Percentiles rank a stretch among this genome's conserved stretches.
Conservation (phyloP, 2,888 invertebrate genomes). For the Ptychoptera albimana region DNA sequence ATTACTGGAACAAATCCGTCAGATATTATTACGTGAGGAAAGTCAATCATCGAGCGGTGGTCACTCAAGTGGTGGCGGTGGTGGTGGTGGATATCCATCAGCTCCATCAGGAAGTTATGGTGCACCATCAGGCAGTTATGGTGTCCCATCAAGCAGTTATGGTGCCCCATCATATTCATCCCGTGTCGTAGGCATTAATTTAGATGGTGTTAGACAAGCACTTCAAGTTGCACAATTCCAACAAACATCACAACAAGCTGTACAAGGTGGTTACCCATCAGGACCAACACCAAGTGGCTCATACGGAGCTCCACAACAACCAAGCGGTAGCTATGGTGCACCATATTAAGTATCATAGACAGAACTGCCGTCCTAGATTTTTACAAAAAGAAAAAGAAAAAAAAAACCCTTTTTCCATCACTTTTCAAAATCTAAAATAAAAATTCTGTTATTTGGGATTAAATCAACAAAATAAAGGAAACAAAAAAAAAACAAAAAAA, state of each 20-base stretch:
- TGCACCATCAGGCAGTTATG: constrained; percentile 47
- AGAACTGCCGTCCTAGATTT: neutral
- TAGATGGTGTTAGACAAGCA: constrained; percentile 72
- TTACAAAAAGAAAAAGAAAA: too few relatives aligned
- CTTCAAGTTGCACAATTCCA: constrained; percentile 77
- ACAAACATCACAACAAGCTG: constrained; percentile 42
- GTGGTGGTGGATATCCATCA: constrained; percentile 33
- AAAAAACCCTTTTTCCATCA: neutral
- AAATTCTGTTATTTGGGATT: too few relatives aligned
- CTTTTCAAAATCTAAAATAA: neutral
- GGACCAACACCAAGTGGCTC: constrained; percentile 37
- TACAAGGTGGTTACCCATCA: constrained; percentile 24
- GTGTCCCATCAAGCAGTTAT: constrained; percentile 49
- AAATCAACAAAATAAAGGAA: neutral
- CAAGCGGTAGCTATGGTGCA: constrained; percentile 53
- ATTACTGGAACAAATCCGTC: constrained; percentile 68
- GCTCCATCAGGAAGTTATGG: constrained; percentile 37
- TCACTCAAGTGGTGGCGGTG: constrained; percentile 33
- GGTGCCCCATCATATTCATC: constrained; percentile 39
- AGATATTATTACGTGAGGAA: constrained; percentile 72
- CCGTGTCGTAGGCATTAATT: constrained; percentile 68
- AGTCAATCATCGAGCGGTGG: constrained; percentile 39
- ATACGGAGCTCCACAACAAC: constrained; percentile 42
- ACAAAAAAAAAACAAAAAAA: neutral
- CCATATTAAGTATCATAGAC: constrained; percentile 10